Conservation (phyloP, 2,113 vertebrate genomes). For the Lonchura striata region DNA sequence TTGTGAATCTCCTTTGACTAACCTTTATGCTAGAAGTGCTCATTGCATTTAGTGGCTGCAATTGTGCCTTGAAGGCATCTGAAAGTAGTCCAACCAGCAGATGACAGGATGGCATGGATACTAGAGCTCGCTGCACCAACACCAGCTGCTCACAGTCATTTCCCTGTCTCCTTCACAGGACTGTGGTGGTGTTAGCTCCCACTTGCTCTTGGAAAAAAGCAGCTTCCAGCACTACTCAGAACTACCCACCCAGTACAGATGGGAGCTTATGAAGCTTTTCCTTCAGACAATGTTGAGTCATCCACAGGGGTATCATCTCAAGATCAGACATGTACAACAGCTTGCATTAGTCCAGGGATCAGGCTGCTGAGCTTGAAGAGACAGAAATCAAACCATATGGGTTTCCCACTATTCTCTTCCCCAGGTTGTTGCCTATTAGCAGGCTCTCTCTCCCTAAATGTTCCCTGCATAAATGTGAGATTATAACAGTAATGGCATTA, state of each 20-base stretch:
- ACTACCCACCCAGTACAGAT: background rate
- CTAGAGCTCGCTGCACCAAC: background rate
- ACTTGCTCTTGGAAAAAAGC: background rate
- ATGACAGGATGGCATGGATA: background rate
- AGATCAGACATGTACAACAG: background rate
- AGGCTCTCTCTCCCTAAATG: slow-evolving; percentile 16
- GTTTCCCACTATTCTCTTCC: background rate
- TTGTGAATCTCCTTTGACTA: background rate
- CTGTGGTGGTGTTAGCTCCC: background rate
- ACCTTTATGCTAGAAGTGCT: background rate
- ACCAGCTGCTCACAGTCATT: background rate
- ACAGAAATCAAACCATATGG: background rate
- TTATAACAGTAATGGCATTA: slow-evolving; percentile 24
- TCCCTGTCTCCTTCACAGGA: background rate
- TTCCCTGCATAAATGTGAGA: background rate
- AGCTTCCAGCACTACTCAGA: background rate
- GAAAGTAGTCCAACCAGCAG: background rate
- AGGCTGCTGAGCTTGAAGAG: background rate
- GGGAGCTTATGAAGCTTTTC: background rate
- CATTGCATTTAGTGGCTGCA: background rate
- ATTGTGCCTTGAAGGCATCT: background rate
- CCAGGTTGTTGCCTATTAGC: background rate
- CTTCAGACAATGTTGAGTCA: background rate
- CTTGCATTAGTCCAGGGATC: background rate
- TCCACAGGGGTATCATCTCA: background rate